phyloP scores from a whole-genome alignment of 2,888 invertebrate species.

The Xestia xanthographa region DNA sequence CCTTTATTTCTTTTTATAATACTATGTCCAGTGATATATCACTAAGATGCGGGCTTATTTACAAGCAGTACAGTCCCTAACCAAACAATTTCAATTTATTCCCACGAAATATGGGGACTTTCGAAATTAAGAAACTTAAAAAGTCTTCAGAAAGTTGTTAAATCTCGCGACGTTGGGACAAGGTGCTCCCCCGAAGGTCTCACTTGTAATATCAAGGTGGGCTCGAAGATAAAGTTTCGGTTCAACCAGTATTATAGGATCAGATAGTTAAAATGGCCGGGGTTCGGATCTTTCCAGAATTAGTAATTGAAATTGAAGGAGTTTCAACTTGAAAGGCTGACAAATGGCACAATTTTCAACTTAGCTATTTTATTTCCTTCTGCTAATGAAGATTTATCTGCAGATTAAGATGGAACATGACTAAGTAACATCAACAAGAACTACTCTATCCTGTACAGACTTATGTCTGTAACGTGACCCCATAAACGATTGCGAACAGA shows the following conservation, averaged over 20 bases:
- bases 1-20: conserved; percentile 1
- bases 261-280: conserved; percentile 67
- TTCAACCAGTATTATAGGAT: conserved; percentile 67
- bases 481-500: conserved; percentile 40
- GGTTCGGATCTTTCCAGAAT: conserved; percentile 57
- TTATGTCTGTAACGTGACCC: conserved; percentile 41
- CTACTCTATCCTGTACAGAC: conserved; percentile 42
- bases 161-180: conserved; percentile 79
- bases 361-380: conserved; percentile 30
- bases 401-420: conserved; percentile 32
- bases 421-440: conserved; percentile 27
- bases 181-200: conserved; percentile 72
- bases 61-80: conserved; percentile 43
- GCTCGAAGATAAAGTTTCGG: conserved; percentile 66
- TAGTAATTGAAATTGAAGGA: conserved; percentile 66
- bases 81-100: conserved; percentile 77
- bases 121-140: conserved; percentile 82
- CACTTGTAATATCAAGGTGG: conserved; percentile 76
- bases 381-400: conserved; percentile 30
- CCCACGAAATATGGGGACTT: conserved; percentile 75
- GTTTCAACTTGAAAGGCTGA: conserved; percentile 55
- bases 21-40: conserved; percentile 36
- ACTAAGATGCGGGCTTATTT: conserved; percentile 41
- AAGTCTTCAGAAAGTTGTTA: conserved; percentile 79
- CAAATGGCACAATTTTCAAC: conserved; percentile 52